Conservation (phyloP, 2,888 invertebrate genomes). For the Cerceris ruficornis region DNA sequence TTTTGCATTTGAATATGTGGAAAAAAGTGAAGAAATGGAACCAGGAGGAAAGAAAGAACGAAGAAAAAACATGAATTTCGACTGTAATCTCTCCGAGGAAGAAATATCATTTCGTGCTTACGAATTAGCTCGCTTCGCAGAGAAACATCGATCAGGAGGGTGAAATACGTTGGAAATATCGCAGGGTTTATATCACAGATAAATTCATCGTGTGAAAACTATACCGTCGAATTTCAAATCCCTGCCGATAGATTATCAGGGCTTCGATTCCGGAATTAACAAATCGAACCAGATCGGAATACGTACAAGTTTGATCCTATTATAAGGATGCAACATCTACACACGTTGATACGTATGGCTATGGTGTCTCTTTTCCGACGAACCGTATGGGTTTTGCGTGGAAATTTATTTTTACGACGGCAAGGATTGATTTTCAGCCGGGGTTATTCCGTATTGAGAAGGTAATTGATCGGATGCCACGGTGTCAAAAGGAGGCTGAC, state of each 20-base stretch:
- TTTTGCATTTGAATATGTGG: constrained; percentile 10
- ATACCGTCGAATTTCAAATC: constrained; percentile 23
- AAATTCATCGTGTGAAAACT: background rate
- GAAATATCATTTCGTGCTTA: no score
- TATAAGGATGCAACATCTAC: constrained; percentile 21
- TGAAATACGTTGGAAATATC: background rate
- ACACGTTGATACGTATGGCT: background rate
- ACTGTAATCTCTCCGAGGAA: no score
- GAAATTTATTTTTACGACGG: background rate
- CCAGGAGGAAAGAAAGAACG: no score
- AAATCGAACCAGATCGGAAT: constrained; percentile 30
- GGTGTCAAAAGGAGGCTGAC: constrained; percentile 7
- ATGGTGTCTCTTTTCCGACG: background rate
- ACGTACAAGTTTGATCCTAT: constrained; percentile 54
- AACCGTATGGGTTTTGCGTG: background rate
- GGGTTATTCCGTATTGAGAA: background rate
- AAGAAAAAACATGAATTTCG: no score
- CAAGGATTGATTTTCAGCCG: background rate
- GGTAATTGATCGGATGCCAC: constrained; percentile 13
- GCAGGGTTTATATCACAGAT: background rate
- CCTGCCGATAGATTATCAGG: constrained; percentile 42
- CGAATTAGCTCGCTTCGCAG: background rate
- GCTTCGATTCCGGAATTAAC: constrained; percentile 43
- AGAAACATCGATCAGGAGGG: background rate
- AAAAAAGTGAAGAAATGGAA: background rate